Evolutionary conservation across 2,888 invertebrate species (phyloP).

Genomic region (Xestobium rufovillosum): DNA sequence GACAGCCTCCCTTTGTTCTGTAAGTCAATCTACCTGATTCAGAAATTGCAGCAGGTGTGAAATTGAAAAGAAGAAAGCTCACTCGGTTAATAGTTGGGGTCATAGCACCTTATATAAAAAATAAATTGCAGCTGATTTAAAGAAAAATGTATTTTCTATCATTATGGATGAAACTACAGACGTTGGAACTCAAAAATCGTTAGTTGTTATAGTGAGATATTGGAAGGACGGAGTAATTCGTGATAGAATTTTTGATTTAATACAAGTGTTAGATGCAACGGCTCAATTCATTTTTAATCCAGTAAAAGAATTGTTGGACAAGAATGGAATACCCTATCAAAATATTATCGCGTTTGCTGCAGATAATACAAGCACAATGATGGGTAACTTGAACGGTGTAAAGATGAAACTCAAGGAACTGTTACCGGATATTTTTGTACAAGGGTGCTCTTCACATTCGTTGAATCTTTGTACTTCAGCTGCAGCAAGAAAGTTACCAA

Average conservation of each 20-base stretch:
- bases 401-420: background rate
- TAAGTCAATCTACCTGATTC: slow-evolving; percentile 19
- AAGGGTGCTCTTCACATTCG: background rate
- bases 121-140: slow-evolving; percentile 14
- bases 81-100: slow-evolving; percentile 17
- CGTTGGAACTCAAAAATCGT: slow-evolving; percentile 19
- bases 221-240: slow-evolving; percentile 15
- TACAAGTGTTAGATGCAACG: slow-evolving; percentile 6
- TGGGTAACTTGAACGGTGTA: background rate
- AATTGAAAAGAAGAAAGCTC: slow-evolving; percentile 19
- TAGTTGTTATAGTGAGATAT: slow-evolving; percentile 19
- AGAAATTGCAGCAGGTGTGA: slow-evolving; percentile 19
- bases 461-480: background rate
- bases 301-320: slow-evolving; percentile 4
- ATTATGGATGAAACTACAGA: slow-evolving; percentile 28
- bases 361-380: slow-evolving; percentile 2
- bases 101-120: slow-evolving; percentile 14
- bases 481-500: background rate
- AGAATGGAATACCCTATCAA: slow-evolving; percentile 8
- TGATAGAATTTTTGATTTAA: slow-evolving; percentile 11
- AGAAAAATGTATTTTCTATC: slow-evolving; percentile 18
- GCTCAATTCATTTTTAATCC: slow-evolving; percentile 12
- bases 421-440: background rate
- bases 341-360: slow-evolving; percentile 13
- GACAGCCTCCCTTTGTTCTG: slow-evolving; percentile 20